Evolutionary conservation across 2,888 invertebrate species (phyloP), one percentile per base, ranked within the genome.

Genomic region (Andrena hattorfiana): DNA sequence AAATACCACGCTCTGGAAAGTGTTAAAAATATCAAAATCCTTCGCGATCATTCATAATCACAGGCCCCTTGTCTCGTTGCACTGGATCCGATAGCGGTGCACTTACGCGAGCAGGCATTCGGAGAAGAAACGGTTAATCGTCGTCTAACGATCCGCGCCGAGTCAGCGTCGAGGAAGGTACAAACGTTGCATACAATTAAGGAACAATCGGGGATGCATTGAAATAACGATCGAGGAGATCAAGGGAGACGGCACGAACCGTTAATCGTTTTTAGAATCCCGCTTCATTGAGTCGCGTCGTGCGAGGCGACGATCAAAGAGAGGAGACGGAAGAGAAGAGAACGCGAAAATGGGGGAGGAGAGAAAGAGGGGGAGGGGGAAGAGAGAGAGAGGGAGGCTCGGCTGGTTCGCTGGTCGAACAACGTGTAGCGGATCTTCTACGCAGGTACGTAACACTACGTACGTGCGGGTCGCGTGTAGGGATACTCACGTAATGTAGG

Each of bases 401-500:
- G 77, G 71, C 69, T 69, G 64, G 64, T 62, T 49, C 72, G 54
- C 56, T 56, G 66, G 81, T 81, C 54, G 35, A 85, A 85, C 83
- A 79, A 86, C 81, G 85, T 76, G 81, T 87, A 87, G 87, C 87
- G 87, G 86, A 83, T 87, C 85, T 83, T 88, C 86, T 82, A 85
- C 87, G 86, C 86, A 83, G 73, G 81, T 87, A 83, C 81, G 83
- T 77, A 77, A 66, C 56, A 56, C 69, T 81, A 81, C 71, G 80
- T 81, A 80, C 80, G 81, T 88, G 85, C 88, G 88, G 81, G 85
- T 85, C 87, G 87, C 84, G 88, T 88, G 85, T 87, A 88, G 84
- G 87, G 83, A 85, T 77, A 87, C 89, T 93, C 93, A 93, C 93
- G 93, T 93, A 93, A 93, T 93, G 91, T 93, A 92, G 93, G 93